Base-by-base conservation (phyloP, 2,888 invertebrate species). In the Ellobium chinense region DNA sequence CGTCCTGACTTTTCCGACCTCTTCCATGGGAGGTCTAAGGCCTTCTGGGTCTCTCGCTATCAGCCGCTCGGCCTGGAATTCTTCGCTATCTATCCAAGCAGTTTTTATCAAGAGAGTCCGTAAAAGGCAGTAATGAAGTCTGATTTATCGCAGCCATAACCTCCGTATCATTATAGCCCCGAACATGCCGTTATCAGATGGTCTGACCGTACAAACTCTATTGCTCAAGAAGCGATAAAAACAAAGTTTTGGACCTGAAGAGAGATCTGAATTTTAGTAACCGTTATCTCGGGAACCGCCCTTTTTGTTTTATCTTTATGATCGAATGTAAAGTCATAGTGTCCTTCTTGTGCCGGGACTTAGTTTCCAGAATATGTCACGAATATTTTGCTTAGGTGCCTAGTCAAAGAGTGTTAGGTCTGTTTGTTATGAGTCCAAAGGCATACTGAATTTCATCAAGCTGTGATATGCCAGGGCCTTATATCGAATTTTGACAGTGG, bases 131-230 rank as follows among this genome's bases (percentile, higher is more conserved):
- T 70, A 78, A 78, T 78, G 78, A 69, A 69, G 58, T 31, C 78
- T 78, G 78, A 78, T 78, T 78, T 78, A 78, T 78, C 78, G 78
- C 69, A 39, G 77, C 62, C 70, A 78, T 78, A 78, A 78, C 78
- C 66, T 27, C 62, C 60, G 60, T 72, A 60, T 72, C 72, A 60
- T 72, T 37, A 36, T 27, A 58, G 34, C 72, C 58, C 72, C 56
- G 58, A 39, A 31, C 74, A 27, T 37, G 37, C 54, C 68, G 78
- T 78, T 78, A 78, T 78, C 78, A 31, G 69, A 78, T 70, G 58
- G 60, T 24, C n/a, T 62, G 39, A 62, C 68, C 60, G 62, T 62
- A 60, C 62, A 54, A 31, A 29, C 68, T 39, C 54, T 56, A 34
- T 37, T 68, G 68, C 77, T 18, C 37, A 77, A 77, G 77, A 68